Percentiles rank a stretch among this genome's conserved stretches.
Evolutionary conservation across 2,797 vertebrate genomes (phyloP).

Genomic region (Hoplostethus mediterraneus): DNA sequence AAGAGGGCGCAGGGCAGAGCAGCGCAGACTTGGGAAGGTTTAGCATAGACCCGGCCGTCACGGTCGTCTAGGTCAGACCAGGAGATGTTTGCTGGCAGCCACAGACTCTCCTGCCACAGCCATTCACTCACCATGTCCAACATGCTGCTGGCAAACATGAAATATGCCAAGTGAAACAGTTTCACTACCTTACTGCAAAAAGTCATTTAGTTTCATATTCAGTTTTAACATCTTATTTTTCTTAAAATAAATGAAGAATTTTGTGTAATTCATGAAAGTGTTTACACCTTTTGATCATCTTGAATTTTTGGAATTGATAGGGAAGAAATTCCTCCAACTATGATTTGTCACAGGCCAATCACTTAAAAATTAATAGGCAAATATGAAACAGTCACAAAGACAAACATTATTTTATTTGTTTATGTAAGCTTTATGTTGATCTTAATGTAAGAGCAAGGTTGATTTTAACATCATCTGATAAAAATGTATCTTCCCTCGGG

Average conservation of each 20-base stretch:
- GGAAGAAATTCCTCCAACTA: too few relatives aligned
- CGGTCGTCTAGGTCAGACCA: conserved; percentile 91
- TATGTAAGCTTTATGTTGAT: too few relatives aligned
- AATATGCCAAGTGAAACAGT: background rate
- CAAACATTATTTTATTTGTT: too few relatives aligned
- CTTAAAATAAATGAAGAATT: background rate
- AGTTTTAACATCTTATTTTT: background rate
- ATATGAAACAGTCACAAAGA: too few relatives aligned
- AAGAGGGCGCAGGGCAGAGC: conserved; percentile 87
- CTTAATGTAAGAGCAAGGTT: too few relatives aligned
- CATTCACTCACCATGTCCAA: conserved; percentile 84
- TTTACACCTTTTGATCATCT: too few relatives aligned
- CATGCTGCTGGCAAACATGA: conserved; percentile 81
- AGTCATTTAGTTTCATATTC: background rate
- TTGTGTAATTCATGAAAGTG: too few relatives aligned
- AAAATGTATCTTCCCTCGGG: too few relatives aligned
- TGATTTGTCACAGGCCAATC: too few relatives aligned
- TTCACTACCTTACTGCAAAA: conserved; percentile 1
- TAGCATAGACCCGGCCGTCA: conserved; percentile 87
- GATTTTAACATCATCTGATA: too few relatives aligned
- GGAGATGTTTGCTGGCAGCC: conserved; percentile 89
- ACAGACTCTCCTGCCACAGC: conserved; percentile 94
- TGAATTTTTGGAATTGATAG: too few relatives aligned
- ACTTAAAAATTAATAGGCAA: too few relatives aligned
- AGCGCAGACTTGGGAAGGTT: conserved; percentile 88